Evolutionary conservation across 1,140 invertebrate genomes (phyloP).

Genomic region (Anthonomus grandis): DNA sequence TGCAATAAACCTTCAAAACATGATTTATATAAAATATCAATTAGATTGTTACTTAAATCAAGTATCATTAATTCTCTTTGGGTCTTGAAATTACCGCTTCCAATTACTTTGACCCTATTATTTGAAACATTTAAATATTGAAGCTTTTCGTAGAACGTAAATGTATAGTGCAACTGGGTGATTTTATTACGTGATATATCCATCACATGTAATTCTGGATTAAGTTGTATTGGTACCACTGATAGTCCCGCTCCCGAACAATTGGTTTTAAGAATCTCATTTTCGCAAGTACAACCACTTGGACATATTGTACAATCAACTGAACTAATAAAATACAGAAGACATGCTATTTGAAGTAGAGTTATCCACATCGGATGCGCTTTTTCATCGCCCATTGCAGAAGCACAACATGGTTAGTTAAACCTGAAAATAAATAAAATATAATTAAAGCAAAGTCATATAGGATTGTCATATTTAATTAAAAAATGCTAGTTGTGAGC

Average conservation of each 20-base stretch:
- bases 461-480: too few relatives aligned
- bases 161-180: slow-evolving; percentile 65
- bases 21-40: slow-evolving; percentile 67
- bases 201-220: slow-evolving; percentile 75
- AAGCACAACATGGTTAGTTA: slow-evolving; percentile 43
- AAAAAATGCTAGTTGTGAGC: too few relatives aligned
- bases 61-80: slow-evolving; percentile 67
- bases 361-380: slow-evolving; percentile 44
- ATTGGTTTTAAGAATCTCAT: slow-evolving; percentile 66
- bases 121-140: slow-evolving; percentile 74
- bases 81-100: slow-evolving; percentile 73
- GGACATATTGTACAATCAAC: slow-evolving; percentile 68
- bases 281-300: slow-evolving; percentile 74
- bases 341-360: slow-evolving; percentile 39
- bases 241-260: slow-evolving; percentile 75
- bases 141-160: slow-evolving; percentile 76
- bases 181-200: slow-evolving; percentile 75
- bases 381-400: slow-evolving; percentile 47
- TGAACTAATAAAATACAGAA: slow-evolving; percentile 41
- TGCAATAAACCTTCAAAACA: slow-evolving; percentile 71
- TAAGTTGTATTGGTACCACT: slow-evolving; percentile 82
- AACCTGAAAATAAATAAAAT: too few relatives aligned
- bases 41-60: slow-evolving; percentile 73
- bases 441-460: too few relatives aligned
- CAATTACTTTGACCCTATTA: slow-evolving; percentile 74